A percentile compares a stretch with the other conserved stretches of the same genome.
These are phyloP conservation scores for Lordiphosa andalusiaca DNA, from an alignment of 2,888 invertebrate genomes.

Conservation along the genomic window DNA sequence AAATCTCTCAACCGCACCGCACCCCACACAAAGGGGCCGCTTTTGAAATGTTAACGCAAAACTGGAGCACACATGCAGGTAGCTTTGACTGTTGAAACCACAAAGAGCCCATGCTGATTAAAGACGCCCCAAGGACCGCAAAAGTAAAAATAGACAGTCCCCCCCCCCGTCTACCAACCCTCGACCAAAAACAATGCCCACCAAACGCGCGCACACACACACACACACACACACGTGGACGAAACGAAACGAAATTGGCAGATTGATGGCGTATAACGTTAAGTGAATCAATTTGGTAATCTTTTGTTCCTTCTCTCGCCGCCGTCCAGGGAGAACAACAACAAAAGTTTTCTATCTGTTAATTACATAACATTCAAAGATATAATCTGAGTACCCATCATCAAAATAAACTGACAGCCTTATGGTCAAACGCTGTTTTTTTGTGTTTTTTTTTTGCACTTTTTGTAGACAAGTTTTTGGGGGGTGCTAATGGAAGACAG, in stretches of 20 bases:
- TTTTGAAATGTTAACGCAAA: slow-evolving; percentile 20
- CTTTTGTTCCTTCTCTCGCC: not conserved
- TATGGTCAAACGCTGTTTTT: slow-evolving; percentile 29
- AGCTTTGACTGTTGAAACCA: slow-evolving; percentile 14
- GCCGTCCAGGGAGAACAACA: slow-evolving; percentile 20
- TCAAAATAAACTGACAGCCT: slow-evolving; percentile 41
- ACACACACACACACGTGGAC: not conserved
- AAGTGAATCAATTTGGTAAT: slow-evolving; percentile 45
- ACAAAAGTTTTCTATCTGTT: slow-evolving; percentile 41
- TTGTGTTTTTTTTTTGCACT: not conserved
- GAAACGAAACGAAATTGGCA: slow-evolving; percentile 28
- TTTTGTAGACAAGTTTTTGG: slow-evolving; percentile 13
- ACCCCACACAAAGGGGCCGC: not conserved
- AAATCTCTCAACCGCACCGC: not conserved
- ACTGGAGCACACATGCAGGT: slow-evolving; percentile 32
- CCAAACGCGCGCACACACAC: not conserved
- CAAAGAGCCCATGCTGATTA: slow-evolving; percentile 33
- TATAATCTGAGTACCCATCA: slow-evolving; percentile 42
- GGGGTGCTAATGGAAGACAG: slow-evolving; percentile 43
- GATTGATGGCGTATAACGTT: slow-evolving; percentile 49
- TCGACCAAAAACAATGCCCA: not conserved
- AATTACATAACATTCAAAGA: slow-evolving; percentile 57
- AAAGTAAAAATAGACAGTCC: slow-evolving; percentile 34
- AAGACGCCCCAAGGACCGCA: slow-evolving; percentile 44
- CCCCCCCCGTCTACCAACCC: not conserved